phyloP scores from a whole-genome alignment of 2,113 vertebrate genomes.

The Atrichornis clamosus region DNA sequence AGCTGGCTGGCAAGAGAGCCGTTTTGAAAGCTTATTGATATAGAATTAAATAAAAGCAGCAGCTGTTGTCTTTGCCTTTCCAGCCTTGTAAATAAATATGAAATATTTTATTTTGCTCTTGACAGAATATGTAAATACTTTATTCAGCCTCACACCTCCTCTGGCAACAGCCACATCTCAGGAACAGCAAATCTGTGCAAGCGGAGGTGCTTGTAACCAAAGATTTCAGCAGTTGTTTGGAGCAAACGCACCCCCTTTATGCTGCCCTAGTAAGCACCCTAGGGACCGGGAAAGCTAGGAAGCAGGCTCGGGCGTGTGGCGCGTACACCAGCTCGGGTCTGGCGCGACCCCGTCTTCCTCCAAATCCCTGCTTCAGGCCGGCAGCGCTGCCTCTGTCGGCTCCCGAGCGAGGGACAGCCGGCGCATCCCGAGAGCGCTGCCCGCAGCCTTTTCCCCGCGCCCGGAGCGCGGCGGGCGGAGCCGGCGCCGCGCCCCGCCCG shows the following conservation, averaged over 20 bases:
- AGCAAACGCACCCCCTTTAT: not conserved
- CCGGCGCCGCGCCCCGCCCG: not conserved
- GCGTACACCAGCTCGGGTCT: not conserved
- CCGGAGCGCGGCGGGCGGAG: not conserved
- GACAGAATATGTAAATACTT: not conserved
- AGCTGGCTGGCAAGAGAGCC: not conserved
- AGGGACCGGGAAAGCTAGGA: not conserved
- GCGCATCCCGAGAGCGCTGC: rapidly evolving
- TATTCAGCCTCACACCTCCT: not conserved
- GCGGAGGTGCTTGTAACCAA: not conserved
- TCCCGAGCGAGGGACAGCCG: rapidly evolving
- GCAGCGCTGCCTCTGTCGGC: not conserved
- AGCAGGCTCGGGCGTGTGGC: not conserved
- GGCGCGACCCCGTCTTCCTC: too few species aligned
- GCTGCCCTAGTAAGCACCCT: not conserved
- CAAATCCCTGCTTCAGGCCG: not conserved
- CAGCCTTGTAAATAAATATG: not conserved
- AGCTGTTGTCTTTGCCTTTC: not conserved
- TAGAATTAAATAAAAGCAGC: not conserved
- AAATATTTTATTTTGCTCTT: not conserved
- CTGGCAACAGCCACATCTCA: not conserved
- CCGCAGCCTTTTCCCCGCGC: too few species aligned
- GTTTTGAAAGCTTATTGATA: not conserved
- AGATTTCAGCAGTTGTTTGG: not conserved
- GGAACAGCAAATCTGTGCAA: not conserved